Evolutionary conservation across 2,113 vertebrate genomes (phyloP).

Genomic region (Myocastor coypus): DNA sequence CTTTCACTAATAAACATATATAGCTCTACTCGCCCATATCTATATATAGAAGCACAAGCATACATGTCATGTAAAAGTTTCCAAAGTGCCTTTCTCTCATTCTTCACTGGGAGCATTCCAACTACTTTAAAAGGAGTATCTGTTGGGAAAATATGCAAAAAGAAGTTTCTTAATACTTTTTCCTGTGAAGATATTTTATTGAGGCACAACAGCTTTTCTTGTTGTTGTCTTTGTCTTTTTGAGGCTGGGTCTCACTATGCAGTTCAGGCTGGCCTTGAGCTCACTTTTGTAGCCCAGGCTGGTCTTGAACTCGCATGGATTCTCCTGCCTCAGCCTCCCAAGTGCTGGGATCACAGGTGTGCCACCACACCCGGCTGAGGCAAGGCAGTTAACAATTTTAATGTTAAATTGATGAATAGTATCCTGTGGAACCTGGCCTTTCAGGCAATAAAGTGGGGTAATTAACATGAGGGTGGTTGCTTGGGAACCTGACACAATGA

Average conservation of each 20-base stretch:
- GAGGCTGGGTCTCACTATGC: too few relatives aligned
- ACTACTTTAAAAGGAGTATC: constrained; percentile 93
- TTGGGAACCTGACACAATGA: not conserved
- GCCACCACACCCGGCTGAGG: not conserved
- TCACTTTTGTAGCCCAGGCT: too few relatives aligned
- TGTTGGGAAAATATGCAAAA: constrained; percentile 82
- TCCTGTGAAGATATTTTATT: constrained; percentile 22
- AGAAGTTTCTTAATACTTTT: constrained; percentile 39
- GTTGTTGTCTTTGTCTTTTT: too few relatives aligned
- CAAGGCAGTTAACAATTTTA: constrained; percentile 38
- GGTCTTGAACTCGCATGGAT: too few relatives aligned
- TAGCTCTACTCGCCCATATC: constrained; percentile 93
- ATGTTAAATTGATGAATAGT: not conserved
- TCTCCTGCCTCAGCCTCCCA: too few relatives aligned
- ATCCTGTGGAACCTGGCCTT: not conserved
- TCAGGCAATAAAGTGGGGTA: not conserved
- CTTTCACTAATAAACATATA: constrained; percentile 94
- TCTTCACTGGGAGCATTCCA: constrained; percentile 89
- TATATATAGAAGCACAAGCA: constrained; percentile 91
- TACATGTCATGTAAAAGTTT: constrained; percentile 92
- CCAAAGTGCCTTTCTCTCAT: constrained; percentile 90
- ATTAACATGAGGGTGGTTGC: not conserved
- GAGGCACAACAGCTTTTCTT: not conserved
- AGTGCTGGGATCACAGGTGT: too few relatives aligned
- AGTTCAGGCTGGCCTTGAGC: too few relatives aligned